Evolutionary conservation across 2,797 vertebrate species (phyloP).

Genomic region (Dermochelys coriacea): DNA sequence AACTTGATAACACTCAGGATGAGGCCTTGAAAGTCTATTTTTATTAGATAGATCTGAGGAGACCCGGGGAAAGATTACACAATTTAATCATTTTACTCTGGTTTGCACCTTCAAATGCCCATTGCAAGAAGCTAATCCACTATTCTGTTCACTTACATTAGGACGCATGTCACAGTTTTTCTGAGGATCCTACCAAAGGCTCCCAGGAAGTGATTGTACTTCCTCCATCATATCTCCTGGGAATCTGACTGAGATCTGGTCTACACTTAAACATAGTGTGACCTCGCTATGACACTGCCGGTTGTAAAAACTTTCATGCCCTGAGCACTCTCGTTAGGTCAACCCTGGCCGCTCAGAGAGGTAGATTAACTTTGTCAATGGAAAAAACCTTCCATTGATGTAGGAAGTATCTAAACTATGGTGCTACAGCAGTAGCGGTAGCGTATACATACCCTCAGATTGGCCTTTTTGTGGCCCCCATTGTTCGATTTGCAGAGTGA

Average conservation of each 20-base stretch:
- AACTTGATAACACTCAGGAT: background rate
- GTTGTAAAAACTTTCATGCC: no score
- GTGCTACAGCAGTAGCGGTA: background rate
- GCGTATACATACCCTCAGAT: background rate
- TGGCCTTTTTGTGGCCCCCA: background rate
- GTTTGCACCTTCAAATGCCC: background rate
- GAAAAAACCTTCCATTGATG: no score
- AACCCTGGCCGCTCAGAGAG: no score
- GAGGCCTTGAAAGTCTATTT: background rate
- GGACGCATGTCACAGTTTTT: background rate
- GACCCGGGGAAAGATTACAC: background rate
- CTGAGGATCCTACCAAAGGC: background rate
- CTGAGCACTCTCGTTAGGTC: no score
- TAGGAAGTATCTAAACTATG: background rate
- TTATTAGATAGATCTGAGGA: accelerated
- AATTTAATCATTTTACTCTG: background rate
- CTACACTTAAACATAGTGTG: background rate
- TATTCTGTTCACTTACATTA: background rate
- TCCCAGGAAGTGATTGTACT: no score
- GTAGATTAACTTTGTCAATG: no score
- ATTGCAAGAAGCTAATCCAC: background rate
- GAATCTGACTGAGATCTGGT: background rate
- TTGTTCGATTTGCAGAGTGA: background rate
- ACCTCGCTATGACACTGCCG: no score
- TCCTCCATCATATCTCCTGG: background rate